Base-by-base conservation (phyloP, 2,113 vertebrate species). In the Hippocampus comes region DNA sequence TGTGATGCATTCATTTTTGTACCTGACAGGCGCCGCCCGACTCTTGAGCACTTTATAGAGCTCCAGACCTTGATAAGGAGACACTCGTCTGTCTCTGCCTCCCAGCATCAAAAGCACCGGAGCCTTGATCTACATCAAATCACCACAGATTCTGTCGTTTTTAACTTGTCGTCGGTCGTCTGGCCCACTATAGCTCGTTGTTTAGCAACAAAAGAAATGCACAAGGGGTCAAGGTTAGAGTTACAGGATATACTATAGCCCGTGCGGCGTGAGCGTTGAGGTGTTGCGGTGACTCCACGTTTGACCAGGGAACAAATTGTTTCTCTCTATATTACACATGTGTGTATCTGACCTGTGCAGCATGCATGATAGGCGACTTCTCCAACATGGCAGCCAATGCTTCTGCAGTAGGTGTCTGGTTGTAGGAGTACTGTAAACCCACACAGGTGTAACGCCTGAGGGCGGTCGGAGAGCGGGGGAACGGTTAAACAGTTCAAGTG, bases 31-130 rank as follows among this genome's bases (percentile, higher is more conserved):
- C 68, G 89, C 90, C 0, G 79, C 85, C 69, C 91, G 89, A 89
- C 93, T 94, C 83, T 90, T 90, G 84, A 96, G 85, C 1, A 89
- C 90, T 65, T 89, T 90, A 72, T 95, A 94, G 69, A 95, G 92
- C 87, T 96, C 94, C 83, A 95, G 75, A 0, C 94, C 91, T 75
- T 96, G 95, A 0, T 80, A 91, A 51, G 94, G 94, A 67, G 91
- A 93, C 78, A 96, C 93, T 0, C 93, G 84, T 23, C 81, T 87
- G 86, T 96, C 94, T 83, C 57, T 88, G 17, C 78, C 94, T 0
- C 94, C 94, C 72, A 94, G 85, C 4, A 94, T 92, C 72, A 95
- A 88, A 76, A 96, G 82, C 76, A 95, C 80, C 0, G 94, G 93
- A 0, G 91, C 86, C 71, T 23, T 87, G 63, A 95, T 92, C 94